Percentiles rank a stretch among this genome's conserved stretches.
These are phyloP conservation scores for Jacana jacana DNA, from an alignment of 2,113 vertebrate species.

Conservation along the genomic window DNA sequence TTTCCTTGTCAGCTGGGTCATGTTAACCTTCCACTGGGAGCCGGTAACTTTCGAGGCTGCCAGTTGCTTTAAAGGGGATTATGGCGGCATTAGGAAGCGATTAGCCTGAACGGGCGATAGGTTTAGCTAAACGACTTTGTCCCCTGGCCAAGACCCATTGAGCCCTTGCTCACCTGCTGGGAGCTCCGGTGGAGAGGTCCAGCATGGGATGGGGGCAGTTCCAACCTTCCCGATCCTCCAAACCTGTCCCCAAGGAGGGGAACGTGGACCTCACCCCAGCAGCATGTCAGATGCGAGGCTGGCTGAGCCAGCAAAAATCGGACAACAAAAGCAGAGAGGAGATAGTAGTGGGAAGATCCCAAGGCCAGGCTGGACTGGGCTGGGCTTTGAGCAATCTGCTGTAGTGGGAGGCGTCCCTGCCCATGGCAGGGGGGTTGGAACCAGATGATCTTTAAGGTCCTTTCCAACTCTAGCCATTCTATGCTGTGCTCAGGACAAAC, in stretches of 20 bases:
- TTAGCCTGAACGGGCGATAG: no score
- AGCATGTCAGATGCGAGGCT: accelerated
- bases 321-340: neutral
- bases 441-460: no score
- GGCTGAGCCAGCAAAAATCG: neutral
- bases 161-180: neutral
- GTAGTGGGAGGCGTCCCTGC: no score
- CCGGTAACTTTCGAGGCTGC: no score
- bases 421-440: no score
- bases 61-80: no score
- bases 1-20: neutral
- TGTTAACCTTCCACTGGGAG: no score
- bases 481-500: neutral
- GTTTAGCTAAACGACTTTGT: neutral
- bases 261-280: accelerated
- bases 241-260: neutral
- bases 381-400: no score
- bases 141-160: neutral
- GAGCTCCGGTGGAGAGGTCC: accelerated
- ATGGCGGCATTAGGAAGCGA: no score
- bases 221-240: neutral
- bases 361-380: no score
- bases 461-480: no score
- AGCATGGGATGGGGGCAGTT: accelerated
- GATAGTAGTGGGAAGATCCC: neutral